Conservation (phyloP, 35 echinoderm and acorn worm species). For the Heliocidaris tuberculata region DNA sequence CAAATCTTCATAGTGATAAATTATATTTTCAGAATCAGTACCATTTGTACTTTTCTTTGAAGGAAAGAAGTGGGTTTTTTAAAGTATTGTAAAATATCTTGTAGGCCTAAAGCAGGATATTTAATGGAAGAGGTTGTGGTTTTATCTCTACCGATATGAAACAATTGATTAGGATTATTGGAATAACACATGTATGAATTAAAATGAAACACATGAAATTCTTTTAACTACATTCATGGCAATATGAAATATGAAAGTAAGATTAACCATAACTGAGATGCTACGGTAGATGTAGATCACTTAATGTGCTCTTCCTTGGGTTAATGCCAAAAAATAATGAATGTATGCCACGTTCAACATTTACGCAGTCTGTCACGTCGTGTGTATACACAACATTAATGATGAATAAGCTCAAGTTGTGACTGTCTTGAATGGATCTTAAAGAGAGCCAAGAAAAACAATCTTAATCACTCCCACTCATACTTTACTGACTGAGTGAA, state of each 20-base stretch:
- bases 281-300: background rate
- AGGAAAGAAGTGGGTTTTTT: too few species aligned
- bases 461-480: constrained; percentile 2
- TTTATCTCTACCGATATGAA: too few species aligned
- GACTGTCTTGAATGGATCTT: constrained; percentile 3
- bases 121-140: too few species aligned
- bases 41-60: too few species aligned
- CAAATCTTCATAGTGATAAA: too few species aligned
- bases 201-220: too few species aligned
- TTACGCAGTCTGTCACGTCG: background rate
- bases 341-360: background rate
- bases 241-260: background rate
- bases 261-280: background rate
- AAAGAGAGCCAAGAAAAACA: background rate
- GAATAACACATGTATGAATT: too few species aligned
- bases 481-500: background rate
- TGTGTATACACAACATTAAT: background rate
- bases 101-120: too few species aligned
- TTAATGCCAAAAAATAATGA: background rate
- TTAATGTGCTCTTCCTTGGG: background rate
- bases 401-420: background rate
- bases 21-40: too few species aligned
- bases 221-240: background rate
- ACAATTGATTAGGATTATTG: too few species aligned
- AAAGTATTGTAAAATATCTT: too few species aligned